A percentile compares a stretch with the other conserved stretches of the same genome.
phyloP scores from a whole-genome alignment of 2,113 vertebrate species.

The Prinia subflava region DNA sequence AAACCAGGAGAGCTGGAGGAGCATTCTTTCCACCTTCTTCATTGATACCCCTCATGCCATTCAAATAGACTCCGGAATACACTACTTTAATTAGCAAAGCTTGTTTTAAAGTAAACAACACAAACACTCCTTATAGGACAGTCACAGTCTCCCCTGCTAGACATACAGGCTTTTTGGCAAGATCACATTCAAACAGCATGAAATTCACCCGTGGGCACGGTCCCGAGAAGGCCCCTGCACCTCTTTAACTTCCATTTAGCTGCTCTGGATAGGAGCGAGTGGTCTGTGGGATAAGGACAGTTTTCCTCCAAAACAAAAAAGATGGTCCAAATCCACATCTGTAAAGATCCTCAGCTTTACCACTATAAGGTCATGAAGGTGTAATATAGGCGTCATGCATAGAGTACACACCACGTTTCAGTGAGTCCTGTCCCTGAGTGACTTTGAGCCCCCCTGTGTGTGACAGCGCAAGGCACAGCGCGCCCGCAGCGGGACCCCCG shows the following conservation, averaged over 20 bases:
- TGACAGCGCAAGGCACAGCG: neutral
- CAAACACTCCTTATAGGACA: slow-evolving; percentile 50
- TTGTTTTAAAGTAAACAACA: slow-evolving; percentile 60
- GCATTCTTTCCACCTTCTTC: neutral
- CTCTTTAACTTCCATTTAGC: neutral
- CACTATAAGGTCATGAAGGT: slow-evolving; percentile 32
- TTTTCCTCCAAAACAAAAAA: neutral
- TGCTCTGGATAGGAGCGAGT: neutral
- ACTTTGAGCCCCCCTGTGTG: neutral
- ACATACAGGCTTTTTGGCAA: slow-evolving; percentile 51
- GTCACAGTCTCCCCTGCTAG: slow-evolving; percentile 42
- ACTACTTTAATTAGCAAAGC: slow-evolving; percentile 65
- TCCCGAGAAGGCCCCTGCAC: neutral
- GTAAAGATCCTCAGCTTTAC: slow-evolving; percentile 26
- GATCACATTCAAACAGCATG: slow-evolving; percentile 42
- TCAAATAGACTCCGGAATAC: slow-evolving; percentile 49
- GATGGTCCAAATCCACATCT: slow-evolving; percentile 25
- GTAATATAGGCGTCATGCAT: slow-evolving; percentile 39
- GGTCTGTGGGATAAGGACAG: neutral
- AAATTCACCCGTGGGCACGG: neutral
- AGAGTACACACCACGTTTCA: neutral
- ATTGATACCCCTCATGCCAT: slow-evolving; percentile 35
- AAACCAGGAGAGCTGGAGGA: neutral
- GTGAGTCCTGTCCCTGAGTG: neutral
- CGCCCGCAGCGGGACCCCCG: neutral